Evolutionary conservation across 2,888 invertebrate genomes (phyloP).

Genomic region (Quadriops clusia): DNA sequence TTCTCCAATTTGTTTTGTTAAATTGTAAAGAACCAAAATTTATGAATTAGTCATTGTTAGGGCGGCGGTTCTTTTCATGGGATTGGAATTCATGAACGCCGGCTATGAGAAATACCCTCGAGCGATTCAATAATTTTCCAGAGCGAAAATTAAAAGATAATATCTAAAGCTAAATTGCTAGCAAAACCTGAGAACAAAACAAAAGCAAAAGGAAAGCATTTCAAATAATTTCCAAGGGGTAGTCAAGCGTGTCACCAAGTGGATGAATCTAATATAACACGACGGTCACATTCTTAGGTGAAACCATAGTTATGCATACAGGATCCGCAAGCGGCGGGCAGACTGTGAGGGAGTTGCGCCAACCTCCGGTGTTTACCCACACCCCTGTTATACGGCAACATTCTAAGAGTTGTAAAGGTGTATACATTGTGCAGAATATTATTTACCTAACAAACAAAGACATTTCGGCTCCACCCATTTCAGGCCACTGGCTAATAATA

Average conservation of each 20-base stretch:
- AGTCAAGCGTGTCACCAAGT: slow-evolving; percentile 28
- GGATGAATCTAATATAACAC: slow-evolving; percentile 31
- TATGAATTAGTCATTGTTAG: too few species aligned
- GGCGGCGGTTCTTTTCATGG: too few species aligned
- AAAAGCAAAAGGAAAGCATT: slow-evolving; percentile 27
- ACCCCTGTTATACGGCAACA: slow-evolving; percentile 36
- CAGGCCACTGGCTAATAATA: slow-evolving; percentile 37
- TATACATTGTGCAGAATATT: slow-evolving; percentile 63
- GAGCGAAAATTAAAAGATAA: slow-evolving; percentile 10
- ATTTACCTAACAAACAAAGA: slow-evolving; percentile 54
- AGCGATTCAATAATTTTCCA: too few species aligned
- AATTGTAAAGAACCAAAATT: too few species aligned
- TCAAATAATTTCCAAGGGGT: slow-evolving; percentile 30
- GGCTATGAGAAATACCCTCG: too few species aligned
- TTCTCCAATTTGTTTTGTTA: too few species aligned
- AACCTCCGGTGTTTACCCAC: slow-evolving; percentile 28
- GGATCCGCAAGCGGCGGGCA: slow-evolving; percentile 24
- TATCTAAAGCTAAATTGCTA: slow-evolving; percentile 15
- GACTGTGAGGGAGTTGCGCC: slow-evolving; percentile 27
- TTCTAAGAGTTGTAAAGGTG: slow-evolving; percentile 38
- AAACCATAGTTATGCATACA: slow-evolving; percentile 36
- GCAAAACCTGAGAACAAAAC: slow-evolving; percentile 19
- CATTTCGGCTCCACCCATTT: slow-evolving; percentile 34
- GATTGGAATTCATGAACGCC: too few species aligned
- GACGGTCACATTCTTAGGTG: slow-evolving; percentile 31